Evolutionary conservation across 2,888 invertebrate genomes (phyloP), one percentile per base, ranked within the genome.

Genomic region (Heliothis peltigera): DNA sequence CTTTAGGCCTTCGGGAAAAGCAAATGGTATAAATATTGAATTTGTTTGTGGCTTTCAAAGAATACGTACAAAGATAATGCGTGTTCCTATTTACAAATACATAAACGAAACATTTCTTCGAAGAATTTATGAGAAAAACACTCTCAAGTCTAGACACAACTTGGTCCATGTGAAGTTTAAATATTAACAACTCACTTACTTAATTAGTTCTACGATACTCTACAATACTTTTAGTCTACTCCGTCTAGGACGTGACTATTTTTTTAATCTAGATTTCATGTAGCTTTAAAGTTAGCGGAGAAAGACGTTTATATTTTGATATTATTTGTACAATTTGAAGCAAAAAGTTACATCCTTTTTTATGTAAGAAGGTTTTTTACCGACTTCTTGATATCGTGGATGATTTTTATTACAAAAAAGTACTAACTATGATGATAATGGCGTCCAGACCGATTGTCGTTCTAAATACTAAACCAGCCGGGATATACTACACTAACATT

Each of bases 201-300:
- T 61, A 56, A 70, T 64, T 70, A 76, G 55, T 70, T 60, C 64
- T 57, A 47, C 70, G 70, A 67, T 59, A 68, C 73, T 64, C 49
- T 44, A 64, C 67, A 64, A 65, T 59, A n/a, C 39, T 70, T 59
- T 32, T 56, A 49, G 59, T 22, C 15, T 17, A 60, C 56, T 58
- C 47, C 39, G 51, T 47, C 42, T 32, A 21, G 77, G 7, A 68
- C 75, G 76, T 78, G 79, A 70, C 61, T 15, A 55, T 66, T 56
- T 70, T 75, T 64, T 54, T 42, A 75, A 75, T 55, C 47, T 32
- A 43, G 35, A 17, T 62, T 77, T 73, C 55, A 39, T 10, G 39
- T 32, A 32, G 22, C 19, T 66, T 17, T 22, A 25, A 18, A 56
- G 54, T 66, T 49, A 42, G 49, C 44, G 47, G 39, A n/a, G 39